Percentiles rank a stretch among this genome's conserved stretches.
These are phyloP conservation scores for Phoenicopterus ruber DNA, from an alignment of 2,113 vertebrate species.

Conservation along the genomic window DNA sequence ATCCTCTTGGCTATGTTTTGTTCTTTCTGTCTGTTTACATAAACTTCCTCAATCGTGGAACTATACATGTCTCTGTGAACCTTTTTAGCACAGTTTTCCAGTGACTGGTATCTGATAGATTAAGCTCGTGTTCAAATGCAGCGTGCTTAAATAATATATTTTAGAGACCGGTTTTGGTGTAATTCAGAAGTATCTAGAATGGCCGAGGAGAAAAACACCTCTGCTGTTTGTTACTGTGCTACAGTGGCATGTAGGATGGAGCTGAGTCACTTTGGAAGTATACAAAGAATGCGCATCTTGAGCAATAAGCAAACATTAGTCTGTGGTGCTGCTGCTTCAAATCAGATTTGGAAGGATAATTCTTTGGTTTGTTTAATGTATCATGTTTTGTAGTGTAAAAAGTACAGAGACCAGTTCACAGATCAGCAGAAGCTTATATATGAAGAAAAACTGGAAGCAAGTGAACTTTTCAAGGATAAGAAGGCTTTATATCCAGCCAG, in stretches of 20 bases:
- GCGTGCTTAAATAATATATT: not conserved
- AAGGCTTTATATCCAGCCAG: constrained; percentile 96
- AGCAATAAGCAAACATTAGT: constrained; percentile 21
- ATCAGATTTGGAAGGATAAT: not conserved
- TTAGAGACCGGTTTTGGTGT: not conserved
- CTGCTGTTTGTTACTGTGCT: not conserved
- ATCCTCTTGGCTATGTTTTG: not conserved
- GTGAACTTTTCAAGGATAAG: constrained; percentile 96
- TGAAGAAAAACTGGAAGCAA: constrained; percentile 96
- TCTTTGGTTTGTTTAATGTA: constrained; percentile 2
- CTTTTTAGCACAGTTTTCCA: not conserved
- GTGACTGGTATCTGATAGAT: not conserved
- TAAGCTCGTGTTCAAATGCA: not conserved
- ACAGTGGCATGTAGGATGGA: not conserved
- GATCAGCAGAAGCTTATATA: constrained; percentile 92
- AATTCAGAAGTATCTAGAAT: not conserved
- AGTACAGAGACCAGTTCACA: constrained; percentile 93
- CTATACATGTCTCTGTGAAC: not conserved
- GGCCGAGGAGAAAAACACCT: not conserved
- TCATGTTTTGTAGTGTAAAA: constrained; percentile 86
- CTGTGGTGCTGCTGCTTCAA: not conserved
- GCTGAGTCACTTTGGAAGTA: constrained; percentile 22
- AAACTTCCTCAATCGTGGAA: not conserved
- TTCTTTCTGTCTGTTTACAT: not conserved
- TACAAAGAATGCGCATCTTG: constrained; percentile 42